Evolutionary conservation across 2,797 vertebrate species (phyloP).

Genomic region (Peromyscus nudipes): DNA sequence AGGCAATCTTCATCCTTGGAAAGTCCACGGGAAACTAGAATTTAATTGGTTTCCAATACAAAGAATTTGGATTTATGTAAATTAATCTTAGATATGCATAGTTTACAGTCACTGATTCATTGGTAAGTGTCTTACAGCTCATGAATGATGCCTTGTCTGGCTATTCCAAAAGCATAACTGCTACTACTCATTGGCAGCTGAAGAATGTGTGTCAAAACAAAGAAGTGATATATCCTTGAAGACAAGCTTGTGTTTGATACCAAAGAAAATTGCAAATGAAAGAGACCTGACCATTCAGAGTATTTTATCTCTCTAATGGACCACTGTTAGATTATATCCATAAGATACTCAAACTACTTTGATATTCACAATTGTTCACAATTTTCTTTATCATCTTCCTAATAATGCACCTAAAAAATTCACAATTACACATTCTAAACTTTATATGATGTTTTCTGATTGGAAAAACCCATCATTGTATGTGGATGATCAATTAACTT

Average conservation of each 20-base stretch:
- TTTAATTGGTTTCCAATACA: constrained; percentile 5
- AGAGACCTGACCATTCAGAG: background rate
- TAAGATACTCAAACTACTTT: background rate
- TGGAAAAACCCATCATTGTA: background rate
- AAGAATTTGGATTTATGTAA: background rate
- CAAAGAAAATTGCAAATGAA: constrained; percentile 10
- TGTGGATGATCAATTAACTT: background rate
- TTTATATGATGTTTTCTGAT: background rate
- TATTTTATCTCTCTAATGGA: background rate
- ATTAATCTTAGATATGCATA: background rate
- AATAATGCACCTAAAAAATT: background rate
- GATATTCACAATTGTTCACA: background rate
- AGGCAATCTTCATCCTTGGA: background rate
- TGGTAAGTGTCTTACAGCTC: background rate
- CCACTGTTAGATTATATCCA: background rate
- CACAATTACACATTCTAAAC: background rate
- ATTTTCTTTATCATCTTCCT: background rate
- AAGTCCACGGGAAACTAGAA: background rate
- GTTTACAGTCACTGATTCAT: background rate
- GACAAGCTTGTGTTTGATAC: background rate
- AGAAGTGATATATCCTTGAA: no score
- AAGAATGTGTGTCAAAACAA: background rate
- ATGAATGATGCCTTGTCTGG: background rate
- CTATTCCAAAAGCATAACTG: background rate
- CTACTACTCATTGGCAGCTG: background rate